Conservation (phyloP, 2,113 vertebrate species). For the Excalfactoria chinensis region DNA sequence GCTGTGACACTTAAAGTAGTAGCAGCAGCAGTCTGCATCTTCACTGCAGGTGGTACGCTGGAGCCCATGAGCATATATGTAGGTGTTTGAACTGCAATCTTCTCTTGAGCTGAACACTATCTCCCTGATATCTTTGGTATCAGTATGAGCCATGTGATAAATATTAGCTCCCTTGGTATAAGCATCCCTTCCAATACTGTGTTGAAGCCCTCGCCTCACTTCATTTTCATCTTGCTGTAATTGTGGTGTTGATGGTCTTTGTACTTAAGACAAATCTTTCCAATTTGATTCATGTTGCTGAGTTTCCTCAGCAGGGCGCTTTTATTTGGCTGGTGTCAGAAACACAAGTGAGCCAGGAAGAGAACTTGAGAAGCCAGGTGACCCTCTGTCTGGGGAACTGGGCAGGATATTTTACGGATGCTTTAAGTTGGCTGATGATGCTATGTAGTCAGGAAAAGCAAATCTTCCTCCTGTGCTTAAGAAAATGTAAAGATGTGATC, state of each 20-base stretch:
- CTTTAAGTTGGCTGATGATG: background rate
- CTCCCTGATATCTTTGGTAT: background rate
- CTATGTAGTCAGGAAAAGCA: background rate
- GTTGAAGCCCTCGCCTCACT: background rate
- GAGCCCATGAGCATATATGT: background rate
- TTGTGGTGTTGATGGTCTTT: background rate
- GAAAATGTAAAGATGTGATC: background rate
- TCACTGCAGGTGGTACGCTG: background rate
- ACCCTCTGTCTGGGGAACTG: accelerated
- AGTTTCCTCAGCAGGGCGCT: background rate
- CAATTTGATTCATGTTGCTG: background rate
- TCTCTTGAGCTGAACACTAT: background rate
- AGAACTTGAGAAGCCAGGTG: background rate
- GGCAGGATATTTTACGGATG: background rate
- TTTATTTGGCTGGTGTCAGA: background rate
- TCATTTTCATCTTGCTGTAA: background rate
- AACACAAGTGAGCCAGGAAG: background rate
- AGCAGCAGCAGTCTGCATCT: background rate
- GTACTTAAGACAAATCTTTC: background rate
- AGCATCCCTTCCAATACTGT: background rate
- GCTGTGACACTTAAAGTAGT: background rate
- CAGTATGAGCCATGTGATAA: background rate
- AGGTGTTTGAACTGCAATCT: background rate
- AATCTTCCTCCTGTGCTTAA: background rate
- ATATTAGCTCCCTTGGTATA: background rate